These are phyloP conservation scores for Arctocebus calabarensis DNA, from an alignment of 2,797 vertebrate species.

Conservation along the genomic window DNA sequence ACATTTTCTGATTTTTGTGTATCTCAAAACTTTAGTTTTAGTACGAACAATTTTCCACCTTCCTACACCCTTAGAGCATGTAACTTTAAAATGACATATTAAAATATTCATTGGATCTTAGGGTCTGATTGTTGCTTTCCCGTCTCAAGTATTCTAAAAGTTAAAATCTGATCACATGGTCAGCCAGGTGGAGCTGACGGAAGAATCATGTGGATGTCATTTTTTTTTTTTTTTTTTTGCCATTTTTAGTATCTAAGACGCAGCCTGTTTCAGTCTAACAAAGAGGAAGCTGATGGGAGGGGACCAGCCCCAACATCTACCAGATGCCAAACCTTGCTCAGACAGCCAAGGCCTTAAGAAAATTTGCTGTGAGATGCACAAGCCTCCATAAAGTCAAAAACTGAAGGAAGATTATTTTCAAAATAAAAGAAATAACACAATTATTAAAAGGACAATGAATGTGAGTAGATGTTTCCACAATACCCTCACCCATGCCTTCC, in stretches of 20 bases:
- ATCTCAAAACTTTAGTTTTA: background rate
- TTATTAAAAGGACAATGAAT: background rate
- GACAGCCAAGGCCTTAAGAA: background rate
- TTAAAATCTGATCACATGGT: background rate
- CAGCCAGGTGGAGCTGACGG: background rate
- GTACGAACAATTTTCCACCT: background rate
- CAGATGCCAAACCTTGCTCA: background rate
- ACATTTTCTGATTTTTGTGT: too few species aligned
- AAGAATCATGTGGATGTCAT: background rate
- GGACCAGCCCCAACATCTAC: accelerated
- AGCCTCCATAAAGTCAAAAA: background rate
- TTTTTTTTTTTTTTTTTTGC: too few species aligned
- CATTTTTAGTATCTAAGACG: background rate
- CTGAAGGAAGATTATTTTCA: background rate
- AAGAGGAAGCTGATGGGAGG: background rate
- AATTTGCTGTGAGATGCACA: background rate
- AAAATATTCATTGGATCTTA: background rate
- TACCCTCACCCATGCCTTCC: background rate
- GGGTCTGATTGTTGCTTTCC: background rate
- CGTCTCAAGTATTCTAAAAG: background rate
- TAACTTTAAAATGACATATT: background rate
- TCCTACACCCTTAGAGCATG: background rate
- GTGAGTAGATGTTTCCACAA: background rate
- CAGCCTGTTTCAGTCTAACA: background rate
- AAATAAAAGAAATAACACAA: background rate